These are phyloP conservation scores for Gallinago media DNA, from an alignment of 2,113 vertebrate species.

Conservation along the genomic window DNA sequence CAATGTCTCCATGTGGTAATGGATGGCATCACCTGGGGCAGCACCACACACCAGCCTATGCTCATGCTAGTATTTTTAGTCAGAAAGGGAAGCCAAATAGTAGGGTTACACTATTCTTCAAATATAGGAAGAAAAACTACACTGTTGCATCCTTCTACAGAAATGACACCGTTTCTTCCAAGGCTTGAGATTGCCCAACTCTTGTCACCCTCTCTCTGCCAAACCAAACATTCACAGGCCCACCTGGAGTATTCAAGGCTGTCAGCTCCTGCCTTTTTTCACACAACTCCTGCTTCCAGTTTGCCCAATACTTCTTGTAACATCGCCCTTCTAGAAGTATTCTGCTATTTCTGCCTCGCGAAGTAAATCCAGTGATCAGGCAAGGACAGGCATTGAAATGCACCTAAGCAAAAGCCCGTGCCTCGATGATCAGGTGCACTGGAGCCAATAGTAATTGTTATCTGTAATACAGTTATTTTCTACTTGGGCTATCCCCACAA, in stretches of 20 bases:
- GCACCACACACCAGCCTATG: not conserved
- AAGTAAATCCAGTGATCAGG: not conserved
- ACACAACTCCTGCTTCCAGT: accelerated
- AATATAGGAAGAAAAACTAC: not conserved
- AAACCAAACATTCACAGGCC: not conserved
- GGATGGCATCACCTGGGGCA: not conserved
- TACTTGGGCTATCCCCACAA: not conserved
- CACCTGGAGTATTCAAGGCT: not conserved
- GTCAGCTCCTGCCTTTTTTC: not conserved
- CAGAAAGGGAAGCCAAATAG: not conserved
- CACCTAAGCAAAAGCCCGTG: not conserved
- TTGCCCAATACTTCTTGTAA: not conserved
- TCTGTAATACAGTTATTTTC: not conserved
- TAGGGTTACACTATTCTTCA: not conserved
- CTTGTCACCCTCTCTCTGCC: not conserved
- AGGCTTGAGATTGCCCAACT: not conserved
- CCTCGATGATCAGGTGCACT: accelerated
- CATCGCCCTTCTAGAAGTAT: not conserved
- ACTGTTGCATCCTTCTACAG: not conserved
- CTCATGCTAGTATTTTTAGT: not conserved
- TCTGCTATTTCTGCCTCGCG: not conserved
- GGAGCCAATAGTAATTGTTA: not conserved
- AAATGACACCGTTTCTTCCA: not conserved
- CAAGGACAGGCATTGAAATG: not conserved
- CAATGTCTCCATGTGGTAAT: not conserved